A percentile compares a stretch with the other conserved stretches of the same genome.
Evolutionary conservation across 1,140 invertebrate species (phyloP).

Genomic region (Idris sp.): DNA sequence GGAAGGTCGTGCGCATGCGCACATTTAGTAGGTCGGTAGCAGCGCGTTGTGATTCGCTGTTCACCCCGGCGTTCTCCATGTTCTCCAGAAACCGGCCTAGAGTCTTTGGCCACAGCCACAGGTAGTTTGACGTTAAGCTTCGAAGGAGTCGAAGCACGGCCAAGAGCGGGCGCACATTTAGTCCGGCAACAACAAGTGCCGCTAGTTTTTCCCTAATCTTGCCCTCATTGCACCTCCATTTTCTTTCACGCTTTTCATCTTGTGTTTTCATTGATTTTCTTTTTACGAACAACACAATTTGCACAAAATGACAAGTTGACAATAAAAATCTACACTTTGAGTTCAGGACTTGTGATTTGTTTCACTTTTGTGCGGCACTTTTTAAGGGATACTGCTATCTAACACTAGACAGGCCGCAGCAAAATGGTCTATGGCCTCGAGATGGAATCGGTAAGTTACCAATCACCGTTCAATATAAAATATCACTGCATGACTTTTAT

Average conservation of each 20-base stretch:
- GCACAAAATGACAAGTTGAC: background rate
- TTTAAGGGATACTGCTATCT: constrained; percentile 7
- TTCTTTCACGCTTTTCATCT: background rate
- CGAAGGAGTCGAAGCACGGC: constrained; percentile 34
- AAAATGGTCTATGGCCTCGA: constrained; percentile 74
- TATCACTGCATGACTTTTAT: no score
- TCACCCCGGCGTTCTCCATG: constrained; percentile 56
- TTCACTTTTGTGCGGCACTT: constrained; percentile 3
- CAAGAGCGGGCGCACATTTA: constrained; percentile 18
- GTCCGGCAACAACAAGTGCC: constrained; percentile 23
- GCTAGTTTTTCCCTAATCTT: constrained; percentile 1
- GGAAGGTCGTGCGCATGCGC: constrained; percentile 39
- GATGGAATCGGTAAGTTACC: constrained; percentile 72
- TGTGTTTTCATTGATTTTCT: background rate
- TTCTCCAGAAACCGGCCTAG: constrained; percentile 50
- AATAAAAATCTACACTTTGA: no score
- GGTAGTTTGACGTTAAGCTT: constrained; percentile 52
- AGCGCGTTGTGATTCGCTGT: constrained; percentile 51
- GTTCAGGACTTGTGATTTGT: constrained; percentile 17
- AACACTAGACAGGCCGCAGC: constrained; percentile 14
- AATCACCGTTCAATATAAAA: no score
- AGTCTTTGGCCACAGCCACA: no score
- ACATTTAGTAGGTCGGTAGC: constrained; percentile 53
- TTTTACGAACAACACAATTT: background rate
- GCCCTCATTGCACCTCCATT: background rate